These are phyloP conservation scores for Andrena hattorfiana DNA, from an alignment of 2,888 invertebrate species.

Conservation along the genomic window DNA sequence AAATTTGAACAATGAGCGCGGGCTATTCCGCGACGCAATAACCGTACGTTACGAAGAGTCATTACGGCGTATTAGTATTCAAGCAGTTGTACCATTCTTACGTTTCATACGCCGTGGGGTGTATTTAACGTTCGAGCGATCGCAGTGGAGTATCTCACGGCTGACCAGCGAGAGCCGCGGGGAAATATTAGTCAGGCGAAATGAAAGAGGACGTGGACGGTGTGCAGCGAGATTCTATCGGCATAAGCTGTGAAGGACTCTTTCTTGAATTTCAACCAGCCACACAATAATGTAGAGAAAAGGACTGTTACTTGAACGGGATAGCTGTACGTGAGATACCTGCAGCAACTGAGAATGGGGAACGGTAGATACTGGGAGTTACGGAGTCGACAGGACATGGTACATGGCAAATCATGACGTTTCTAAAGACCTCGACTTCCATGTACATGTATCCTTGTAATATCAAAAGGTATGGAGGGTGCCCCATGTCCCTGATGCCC, in stretches of 20 bases:
- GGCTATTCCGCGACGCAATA: slow-evolving; percentile 39
- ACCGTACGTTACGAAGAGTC: slow-evolving; percentile 52
- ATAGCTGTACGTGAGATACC: background rate
- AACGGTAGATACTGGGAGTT: background rate
- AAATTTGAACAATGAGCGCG: slow-evolving; percentile 64
- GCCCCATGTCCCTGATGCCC: background rate
- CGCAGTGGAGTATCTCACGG: background rate
- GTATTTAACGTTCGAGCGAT: slow-evolving; percentile 10
- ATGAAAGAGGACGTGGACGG: background rate
- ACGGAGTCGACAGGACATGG: too few species aligned
- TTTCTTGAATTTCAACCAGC: background rate
- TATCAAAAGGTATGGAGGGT: background rate
- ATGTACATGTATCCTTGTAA: too few species aligned
- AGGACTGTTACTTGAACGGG: background rate
- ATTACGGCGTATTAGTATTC: slow-evolving; percentile 62
- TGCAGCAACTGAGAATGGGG: background rate
- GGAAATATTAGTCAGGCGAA: background rate
- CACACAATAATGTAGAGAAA: background rate
- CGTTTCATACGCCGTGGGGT: slow-evolving; percentile 26
- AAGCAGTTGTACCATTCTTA: slow-evolving; percentile 40
- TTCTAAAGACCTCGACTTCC: too few species aligned
- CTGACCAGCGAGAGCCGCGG: background rate
- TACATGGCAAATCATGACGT: too few species aligned
- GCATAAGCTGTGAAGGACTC: background rate
- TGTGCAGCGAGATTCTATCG: background rate